A percentile compares a stretch with the other conserved stretches of the same genome.
These are phyloP conservation scores for Chamaedrilus cognettii DNA, from an alignment of 2,888 invertebrate species.

Conservation along the genomic window DNA sequence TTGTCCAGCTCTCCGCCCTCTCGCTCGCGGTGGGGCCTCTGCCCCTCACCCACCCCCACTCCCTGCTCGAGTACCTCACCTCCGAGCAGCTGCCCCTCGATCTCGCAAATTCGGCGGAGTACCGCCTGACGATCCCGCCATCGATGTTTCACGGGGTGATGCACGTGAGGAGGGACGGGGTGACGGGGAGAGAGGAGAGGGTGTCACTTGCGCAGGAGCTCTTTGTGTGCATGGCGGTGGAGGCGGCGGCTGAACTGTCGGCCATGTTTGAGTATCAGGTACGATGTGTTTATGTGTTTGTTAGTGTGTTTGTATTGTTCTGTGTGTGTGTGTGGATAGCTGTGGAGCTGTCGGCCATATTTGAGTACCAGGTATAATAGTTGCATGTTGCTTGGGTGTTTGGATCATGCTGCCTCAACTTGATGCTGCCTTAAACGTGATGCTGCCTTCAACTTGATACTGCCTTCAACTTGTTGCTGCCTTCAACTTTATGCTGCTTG, in stretches of 20 bases:
- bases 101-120: conserved; percentile 14
- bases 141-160: conserved; percentile 23
- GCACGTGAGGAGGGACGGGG: conserved; percentile 24
- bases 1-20: conserved; percentile 28
- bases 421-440: too few species aligned
- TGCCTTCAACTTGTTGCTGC: too few species aligned
- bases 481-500: too few species aligned
- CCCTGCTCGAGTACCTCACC: conserved; percentile 29
- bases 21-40: conserved; percentile 22
- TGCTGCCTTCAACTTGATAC: too few species aligned
- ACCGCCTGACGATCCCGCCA: conserved; percentile 25
- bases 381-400: too few species aligned
- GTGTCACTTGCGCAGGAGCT: conserved; percentile 29
- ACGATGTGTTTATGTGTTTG: too few species aligned
- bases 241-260: conserved; percentile 34
- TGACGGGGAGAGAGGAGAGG: conserved; percentile 20
- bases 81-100: conserved; percentile 23
- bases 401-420: too few species aligned
- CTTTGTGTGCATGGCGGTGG: conserved; percentile 28
- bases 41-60: conserved; percentile 15
- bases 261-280: conserved; percentile 38
- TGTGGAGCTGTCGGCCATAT: conserved; percentile 34
- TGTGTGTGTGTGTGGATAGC: conserved; percentile 23
- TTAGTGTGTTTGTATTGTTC: too few species aligned
- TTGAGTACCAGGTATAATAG: conserved; percentile 39